Base-by-base conservation (phyloP, 1,140 invertebrate species). In the Zaprionus nigranus region DNA sequence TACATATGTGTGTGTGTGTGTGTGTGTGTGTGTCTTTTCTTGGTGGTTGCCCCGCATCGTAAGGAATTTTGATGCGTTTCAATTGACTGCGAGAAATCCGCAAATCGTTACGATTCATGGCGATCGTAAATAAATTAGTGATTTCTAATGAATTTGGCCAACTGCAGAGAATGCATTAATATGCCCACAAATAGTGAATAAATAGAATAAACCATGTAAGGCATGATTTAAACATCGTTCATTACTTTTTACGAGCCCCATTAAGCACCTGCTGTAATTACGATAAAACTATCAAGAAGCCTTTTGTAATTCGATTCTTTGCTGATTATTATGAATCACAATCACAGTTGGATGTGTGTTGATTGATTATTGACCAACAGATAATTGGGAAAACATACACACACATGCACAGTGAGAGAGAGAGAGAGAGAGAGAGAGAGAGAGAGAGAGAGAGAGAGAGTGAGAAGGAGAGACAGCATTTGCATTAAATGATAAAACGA, bases 111-210 rank as follows among this genome's bases (percentile, higher is more conserved):
- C 22, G 12, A 34, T 24, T n/a, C 9, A n/a, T 9, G n/a, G n/a
- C 40, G 40, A 46, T 46, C 40, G 40, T 46, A 43, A 65, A 54
- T 24, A 24, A 56, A 24, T 56, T 22, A 22, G 3, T 38, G 28
- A 38, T 58, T 34, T 13, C 3, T 22, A 24, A 34, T n/a, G 26
- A 30, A 30, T 24, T 57, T 57, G 26, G 54, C n/a, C 4, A 28
- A 17, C n/a, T n/a, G 40, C n/a, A 43, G 1, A n/a, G 2, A n/a
- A 15, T 1, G 15, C 38, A 40, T 40, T 2, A 40, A 17, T 6
- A 17, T 43, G n/a, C n/a, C 5, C n/a, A 17, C 7, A 17, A 46
- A 20, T 3, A 9, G 2, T 17, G 40, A 2, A 20, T 46, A 17
- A 17, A 17, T 34, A 34, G 30, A 3, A 34, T 34, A 11, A 34